Percentiles rank a stretch among this genome's conserved stretches.
phyloP scores from a whole-genome alignment of 2,888 invertebrate genomes.

The Tiliacea aurago region DNA sequence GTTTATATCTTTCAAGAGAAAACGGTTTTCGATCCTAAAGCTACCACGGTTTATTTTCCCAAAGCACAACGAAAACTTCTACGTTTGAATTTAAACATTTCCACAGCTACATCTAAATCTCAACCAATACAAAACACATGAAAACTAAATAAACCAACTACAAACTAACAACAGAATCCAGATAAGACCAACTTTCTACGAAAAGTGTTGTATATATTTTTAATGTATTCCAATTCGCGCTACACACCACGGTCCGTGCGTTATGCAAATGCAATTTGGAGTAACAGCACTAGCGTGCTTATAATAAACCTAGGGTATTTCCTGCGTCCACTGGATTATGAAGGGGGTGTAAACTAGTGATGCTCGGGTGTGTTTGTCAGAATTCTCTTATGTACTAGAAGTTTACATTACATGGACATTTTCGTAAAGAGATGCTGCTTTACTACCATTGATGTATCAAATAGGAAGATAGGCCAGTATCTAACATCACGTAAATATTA shows the following conservation, averaged over 20 bases:
- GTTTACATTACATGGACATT: neutral
- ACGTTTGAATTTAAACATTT: neutral
- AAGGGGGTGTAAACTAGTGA: slow-evolving; percentile 13
- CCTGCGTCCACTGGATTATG: slow-evolving; percentile 18
- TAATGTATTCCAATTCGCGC: slow-evolving; percentile 68
- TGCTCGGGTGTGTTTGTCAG: neutral
- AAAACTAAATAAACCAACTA: slow-evolving; percentile 2
- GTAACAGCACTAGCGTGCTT: slow-evolving; percentile 75
- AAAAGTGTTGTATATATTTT: slow-evolving; percentile 63
- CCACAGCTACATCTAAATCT: neutral
- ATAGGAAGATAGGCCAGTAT: too few species aligned
- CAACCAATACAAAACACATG: neutral
- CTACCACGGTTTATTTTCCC: neutral
- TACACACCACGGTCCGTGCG: slow-evolving; percentile 68
- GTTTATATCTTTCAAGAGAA: neutral
- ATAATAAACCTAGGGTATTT: slow-evolving; percentile 46
- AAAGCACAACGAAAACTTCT: neutral
- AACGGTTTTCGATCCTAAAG: neutral
- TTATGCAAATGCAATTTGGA: slow-evolving; percentile 89
- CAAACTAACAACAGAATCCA: slow-evolving; percentile 14
- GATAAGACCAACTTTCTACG: slow-evolving; percentile 34
- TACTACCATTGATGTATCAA: too few species aligned
- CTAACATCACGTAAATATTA: too few species aligned
- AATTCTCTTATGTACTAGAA: slow-evolving; percentile 12
- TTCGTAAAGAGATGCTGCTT: neutral